Evolutionary conservation across 2,797 vertebrate species (phyloP).

Genomic region (Falco naumanni): DNA sequence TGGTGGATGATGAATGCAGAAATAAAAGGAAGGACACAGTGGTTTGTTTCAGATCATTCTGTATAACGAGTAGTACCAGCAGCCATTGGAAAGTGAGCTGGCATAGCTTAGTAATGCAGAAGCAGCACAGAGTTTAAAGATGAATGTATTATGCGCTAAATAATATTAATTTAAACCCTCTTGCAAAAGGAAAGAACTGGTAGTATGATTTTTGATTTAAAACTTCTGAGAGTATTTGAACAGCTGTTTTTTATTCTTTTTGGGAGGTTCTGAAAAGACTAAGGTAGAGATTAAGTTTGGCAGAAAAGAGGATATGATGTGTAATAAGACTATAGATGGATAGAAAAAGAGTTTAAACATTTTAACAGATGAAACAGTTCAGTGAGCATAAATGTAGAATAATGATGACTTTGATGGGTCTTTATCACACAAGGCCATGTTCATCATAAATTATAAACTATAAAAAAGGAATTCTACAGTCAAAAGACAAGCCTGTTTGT

Average conservation of each 20-base stretch:
- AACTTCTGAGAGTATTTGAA: constrained; percentile 53
- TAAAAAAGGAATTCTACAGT: constrained; percentile 52
- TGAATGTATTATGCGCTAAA: constrained; percentile 9
- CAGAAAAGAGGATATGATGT: constrained; percentile 60
- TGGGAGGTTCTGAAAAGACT: not conserved
- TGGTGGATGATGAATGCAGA: constrained; percentile 10
- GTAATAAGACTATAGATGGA: constrained; percentile 18
- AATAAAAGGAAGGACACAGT: constrained; percentile 36
- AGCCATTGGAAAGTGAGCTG: constrained; percentile 1
- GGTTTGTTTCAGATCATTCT: constrained; percentile 36
- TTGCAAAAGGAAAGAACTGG: constrained; percentile 39
- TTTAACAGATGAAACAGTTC: constrained; percentile 65
- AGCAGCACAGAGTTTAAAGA: not conserved
- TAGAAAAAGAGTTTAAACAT: constrained; percentile 26
- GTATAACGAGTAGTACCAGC: not conserved
- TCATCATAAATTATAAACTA: constrained; percentile 65
- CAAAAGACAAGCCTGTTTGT: constrained; percentile 68
- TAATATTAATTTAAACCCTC: constrained; percentile 29
- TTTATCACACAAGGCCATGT: constrained; percentile 66
- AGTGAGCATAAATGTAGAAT: constrained; percentile 60
- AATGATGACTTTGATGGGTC: constrained; percentile 67
- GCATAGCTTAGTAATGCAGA: not conserved
- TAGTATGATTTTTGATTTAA: constrained; percentile 29
- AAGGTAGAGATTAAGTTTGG: constrained; percentile 33
- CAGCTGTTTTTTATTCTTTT: constrained; percentile 2